Conservation (phyloP, 2,888 invertebrate species). For the Xestia rhomboidea region DNA sequence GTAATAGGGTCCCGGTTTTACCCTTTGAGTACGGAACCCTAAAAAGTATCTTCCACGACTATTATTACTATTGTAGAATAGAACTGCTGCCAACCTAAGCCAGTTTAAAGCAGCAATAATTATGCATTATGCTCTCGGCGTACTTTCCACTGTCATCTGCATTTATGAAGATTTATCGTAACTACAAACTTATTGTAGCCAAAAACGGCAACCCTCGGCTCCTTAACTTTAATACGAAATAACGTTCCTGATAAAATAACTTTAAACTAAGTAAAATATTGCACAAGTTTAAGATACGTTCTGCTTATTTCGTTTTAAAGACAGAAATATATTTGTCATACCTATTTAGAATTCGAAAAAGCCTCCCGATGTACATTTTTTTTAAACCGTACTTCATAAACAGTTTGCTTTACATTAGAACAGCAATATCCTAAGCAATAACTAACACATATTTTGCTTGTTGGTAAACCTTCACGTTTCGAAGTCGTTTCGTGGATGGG, state of each 20-base stretch:
- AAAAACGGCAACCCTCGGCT: conserved; percentile 62
- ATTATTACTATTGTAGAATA: conserved; percentile 71
- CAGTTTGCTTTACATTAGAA: background rate
- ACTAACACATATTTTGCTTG: background rate
- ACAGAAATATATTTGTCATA: conserved; percentile 26
- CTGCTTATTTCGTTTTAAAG: conserved; percentile 50
- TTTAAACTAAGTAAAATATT: conserved; percentile 65
- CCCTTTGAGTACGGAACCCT: conserved; percentile 14
- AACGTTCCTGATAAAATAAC: conserved; percentile 67
- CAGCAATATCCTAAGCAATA: background rate
- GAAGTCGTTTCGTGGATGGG: background rate
- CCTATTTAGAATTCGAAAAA: background rate
- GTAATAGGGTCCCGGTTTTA: no score
- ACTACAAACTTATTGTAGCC: conserved; percentile 76
- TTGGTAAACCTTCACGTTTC: background rate
- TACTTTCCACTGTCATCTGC: conserved; percentile 75
- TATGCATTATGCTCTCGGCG: conserved; percentile 77
- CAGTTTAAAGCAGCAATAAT: conserved; percentile 75
- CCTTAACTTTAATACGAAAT: conserved; percentile 66
- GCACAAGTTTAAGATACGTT: conserved; percentile 58
- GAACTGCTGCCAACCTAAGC: conserved; percentile 69
- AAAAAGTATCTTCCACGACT: conserved; percentile 51
- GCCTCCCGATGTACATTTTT: background rate
- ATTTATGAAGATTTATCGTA: conserved; percentile 82
- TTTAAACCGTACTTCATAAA: background rate